A percentile compares a stretch with the other conserved stretches of the same genome.
Conservation (phyloP, 2,113 vertebrate genomes). For the Chloroceryle aenea region DNA sequence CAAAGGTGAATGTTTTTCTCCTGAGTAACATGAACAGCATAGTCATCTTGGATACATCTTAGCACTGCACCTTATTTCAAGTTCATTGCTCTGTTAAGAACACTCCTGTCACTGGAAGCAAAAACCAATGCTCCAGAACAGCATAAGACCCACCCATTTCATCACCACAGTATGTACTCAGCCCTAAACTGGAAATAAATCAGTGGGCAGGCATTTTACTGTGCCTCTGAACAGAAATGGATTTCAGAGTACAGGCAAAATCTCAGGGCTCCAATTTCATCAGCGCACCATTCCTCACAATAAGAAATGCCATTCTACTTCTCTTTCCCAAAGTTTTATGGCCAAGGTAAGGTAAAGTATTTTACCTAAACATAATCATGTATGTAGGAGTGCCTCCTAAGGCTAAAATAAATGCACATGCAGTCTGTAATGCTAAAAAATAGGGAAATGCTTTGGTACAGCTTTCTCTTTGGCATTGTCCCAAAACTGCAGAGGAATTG, state of each 20-base stretch:
- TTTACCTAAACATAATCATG: slow-evolving; percentile 88
- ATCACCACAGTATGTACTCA: not conserved
- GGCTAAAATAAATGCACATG: slow-evolving; percentile 80
- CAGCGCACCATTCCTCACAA: not conserved
- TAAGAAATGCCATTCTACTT: not conserved
- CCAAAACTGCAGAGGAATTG: slow-evolving; percentile 81
- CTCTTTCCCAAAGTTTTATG: not conserved
- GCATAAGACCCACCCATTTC: not conserved
- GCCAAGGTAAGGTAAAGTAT: slow-evolving; percentile 29
- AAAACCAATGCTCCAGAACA: not conserved
- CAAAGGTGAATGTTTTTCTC: not conserved
- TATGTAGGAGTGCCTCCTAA: slow-evolving; percentile 83
- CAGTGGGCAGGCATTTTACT: not conserved
- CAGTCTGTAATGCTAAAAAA: slow-evolving; percentile 83
- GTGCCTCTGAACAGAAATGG: not conserved
- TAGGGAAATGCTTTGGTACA: slow-evolving; percentile 83
- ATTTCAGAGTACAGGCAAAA: not conserved
- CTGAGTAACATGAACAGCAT: not conserved
- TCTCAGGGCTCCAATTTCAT: not conserved
- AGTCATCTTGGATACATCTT: not conserved
- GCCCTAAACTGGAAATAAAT: not conserved
- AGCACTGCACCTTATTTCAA: not conserved
- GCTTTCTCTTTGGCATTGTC: slow-evolving; percentile 82
- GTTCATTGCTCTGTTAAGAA: not conserved
- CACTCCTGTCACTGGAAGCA: not conserved